Percentiles rank a stretch among this genome's conserved stretches.
Conservation (phyloP, 2,113 vertebrate species). For the Asarcornis scutulata region DNA sequence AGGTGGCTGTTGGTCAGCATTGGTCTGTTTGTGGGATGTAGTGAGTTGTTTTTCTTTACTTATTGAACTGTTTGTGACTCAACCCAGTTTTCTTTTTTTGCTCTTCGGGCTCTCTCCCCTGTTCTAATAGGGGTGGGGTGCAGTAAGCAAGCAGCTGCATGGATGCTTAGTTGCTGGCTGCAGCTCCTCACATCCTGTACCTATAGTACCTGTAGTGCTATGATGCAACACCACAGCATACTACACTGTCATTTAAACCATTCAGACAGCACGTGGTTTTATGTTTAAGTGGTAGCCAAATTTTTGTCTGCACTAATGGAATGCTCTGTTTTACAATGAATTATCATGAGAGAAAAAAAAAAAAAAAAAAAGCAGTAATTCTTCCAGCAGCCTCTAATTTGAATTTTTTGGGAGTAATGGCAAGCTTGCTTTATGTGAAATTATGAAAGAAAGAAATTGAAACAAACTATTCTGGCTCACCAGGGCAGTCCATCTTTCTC, state of each 20-base stretch:
- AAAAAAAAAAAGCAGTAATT: background rate
- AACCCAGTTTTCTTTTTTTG: background rate
- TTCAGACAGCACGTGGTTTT: background rate
- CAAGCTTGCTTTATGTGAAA: background rate
- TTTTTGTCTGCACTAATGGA: background rate
- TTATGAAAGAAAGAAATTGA: background rate
- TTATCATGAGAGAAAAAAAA: background rate
- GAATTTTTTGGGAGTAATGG: background rate
- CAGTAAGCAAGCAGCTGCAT: background rate
- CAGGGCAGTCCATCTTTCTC: background rate
- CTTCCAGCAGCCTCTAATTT: background rate
- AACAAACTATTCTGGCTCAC: no score
- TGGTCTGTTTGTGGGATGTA: background rate
- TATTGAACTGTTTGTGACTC: background rate
- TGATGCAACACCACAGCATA: background rate
- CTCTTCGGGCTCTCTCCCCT: background rate
- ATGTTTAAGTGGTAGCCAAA: background rate
- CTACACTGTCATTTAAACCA: background rate
- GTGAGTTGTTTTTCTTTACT: background rate
- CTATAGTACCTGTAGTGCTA: background rate
- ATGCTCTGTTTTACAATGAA: background rate
- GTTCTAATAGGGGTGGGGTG: background rate
- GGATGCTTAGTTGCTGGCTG: background rate
- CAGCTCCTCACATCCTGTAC: background rate
- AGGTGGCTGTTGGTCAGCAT: background rate